Evolutionary conservation across 2,797 vertebrate species (phyloP), one percentile per base, ranked within the genome.

Genomic region (Paratrypauchen microcephalus): DNA sequence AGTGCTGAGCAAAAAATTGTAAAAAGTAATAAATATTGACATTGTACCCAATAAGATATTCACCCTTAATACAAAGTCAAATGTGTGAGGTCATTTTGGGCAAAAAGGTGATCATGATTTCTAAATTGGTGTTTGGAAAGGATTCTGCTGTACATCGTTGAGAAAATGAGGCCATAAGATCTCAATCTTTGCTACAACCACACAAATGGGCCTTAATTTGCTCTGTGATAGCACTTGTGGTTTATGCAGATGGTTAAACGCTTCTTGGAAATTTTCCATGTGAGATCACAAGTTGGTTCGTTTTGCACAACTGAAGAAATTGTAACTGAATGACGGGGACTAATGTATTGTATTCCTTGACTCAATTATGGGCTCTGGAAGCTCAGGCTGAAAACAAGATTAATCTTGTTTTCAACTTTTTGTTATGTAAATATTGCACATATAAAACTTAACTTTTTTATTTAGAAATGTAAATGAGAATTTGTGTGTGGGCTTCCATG

Each of bases 101-200:
- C 21, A 55, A 55, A 23, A 21, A 23, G 19, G 54, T 69, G 41
- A 68, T 73, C 23, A 67, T 77, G 75, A 72, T 66, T 80, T 61
- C 75, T 83, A 83, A 80, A 84, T 70, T 66, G 54, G n/a, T n/a
- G 4, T 75, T 77, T 57, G 80, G 81, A 84, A 83, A 82, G 81
- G 28, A 71, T 66, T 52, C 73, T 81, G 79, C 71, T 79, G 74
- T 81, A 81, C 76, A 85, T 87, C 82, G 75, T 23, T 59, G 79
- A 75, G 30, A 28, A 69, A 85, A 69, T 78, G 72, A 79, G 66
- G 50, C 60, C 72, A 78, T 83, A 56, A 70, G 77, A 81, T 74
- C 58, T 77, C 74, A 81, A 86, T 89, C 82, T 87, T 72, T 82
- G 81, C 78, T 81, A 73, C 55, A 66, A 66, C 75, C 69, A 83